Conservation (phyloP, 2,888 invertebrate species). For the Hydrotaea cyrtoneurina region DNA sequence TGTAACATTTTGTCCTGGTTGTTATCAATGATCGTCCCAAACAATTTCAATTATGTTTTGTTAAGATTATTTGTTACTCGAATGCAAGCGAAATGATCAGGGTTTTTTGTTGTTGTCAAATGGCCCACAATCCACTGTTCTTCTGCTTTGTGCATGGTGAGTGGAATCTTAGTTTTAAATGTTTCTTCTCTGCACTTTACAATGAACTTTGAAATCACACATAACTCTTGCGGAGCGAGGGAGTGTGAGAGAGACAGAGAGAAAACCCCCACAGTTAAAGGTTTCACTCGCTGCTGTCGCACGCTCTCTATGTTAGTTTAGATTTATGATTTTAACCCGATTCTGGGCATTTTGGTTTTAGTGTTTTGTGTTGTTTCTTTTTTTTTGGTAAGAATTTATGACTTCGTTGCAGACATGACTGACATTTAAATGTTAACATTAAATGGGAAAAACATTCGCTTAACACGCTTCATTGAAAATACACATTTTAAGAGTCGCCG, state of each 20-base stretch:
- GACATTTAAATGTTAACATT: slow-evolving; percentile 59
- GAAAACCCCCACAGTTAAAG: background rate
- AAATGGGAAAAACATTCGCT: slow-evolving; percentile 17
- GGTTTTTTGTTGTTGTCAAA: no score
- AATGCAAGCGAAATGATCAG: no score
- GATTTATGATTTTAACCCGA: slow-evolving; percentile 65
- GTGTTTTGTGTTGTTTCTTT: background rate
- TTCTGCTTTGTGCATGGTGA: no score
- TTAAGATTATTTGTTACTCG: no score
- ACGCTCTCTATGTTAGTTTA: background rate
- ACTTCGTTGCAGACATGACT: slow-evolving; percentile 48
- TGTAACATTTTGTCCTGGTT: no score
- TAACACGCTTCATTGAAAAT: slow-evolving; percentile 28
- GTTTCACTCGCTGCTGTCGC: background rate
- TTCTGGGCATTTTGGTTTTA: slow-evolving; percentile 51
- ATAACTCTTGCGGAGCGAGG: background rate
- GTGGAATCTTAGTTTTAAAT: background rate
- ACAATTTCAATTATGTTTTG: no score
- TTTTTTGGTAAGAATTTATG: slow-evolving; percentile 40
- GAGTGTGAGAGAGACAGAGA: background rate
- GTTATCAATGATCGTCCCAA: no score
- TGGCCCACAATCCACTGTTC: no score
- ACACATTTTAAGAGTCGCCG: background rate
- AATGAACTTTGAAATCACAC: slow-evolving; percentile 15
- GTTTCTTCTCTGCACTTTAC: background rate